Evolutionary conservation across 2,888 invertebrate genomes (phyloP), one percentile per base, ranked within the genome.

Genomic region (Diplolepis rosae): DNA sequence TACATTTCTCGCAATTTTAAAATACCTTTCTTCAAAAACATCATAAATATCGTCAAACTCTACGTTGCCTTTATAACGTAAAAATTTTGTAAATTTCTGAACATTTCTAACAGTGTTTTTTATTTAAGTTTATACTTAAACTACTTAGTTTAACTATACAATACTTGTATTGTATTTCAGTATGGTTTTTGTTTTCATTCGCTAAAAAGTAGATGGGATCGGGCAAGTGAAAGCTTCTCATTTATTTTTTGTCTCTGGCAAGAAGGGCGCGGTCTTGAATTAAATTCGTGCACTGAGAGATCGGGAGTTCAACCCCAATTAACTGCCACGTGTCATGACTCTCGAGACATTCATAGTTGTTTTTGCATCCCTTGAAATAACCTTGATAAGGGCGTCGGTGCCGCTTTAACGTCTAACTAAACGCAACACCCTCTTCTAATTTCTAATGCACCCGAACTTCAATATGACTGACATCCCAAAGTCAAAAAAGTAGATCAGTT

Each of bases 271-370:
- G 24, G 27, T 61, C n/a, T 24, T 39, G 65, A 75, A 76, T 76
- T 72, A 77, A 77, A 75, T 70, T 69, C 69, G 76, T 69, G 72
- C 68, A 51, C 61, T 66, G 54, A 70, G 66, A 73, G 72, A 75
- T 77, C 73, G 71, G 54, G 73, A 74, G 70, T 75, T 74, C 73
- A 70, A 69, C 67, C 66, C 77, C 82, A 85, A 86, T 87, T 86
- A 85, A 80, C 71, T 71, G 79, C 80, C 83, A 78, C 82, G 82
- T 82, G 81, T 76, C 83, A 71, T 70, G 70, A 42, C 71, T 65
- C 74, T 80, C 77, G 70, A 79, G 79, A 83, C 80, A 82, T 80
- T 82, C 82, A 80, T 77, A 79, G 74, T 71, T 80, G 81, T 77
- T 82, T 82, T 82, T 81, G 70, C 73, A 65, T 13, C 39, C 61